Evolutionary conservation across 2,888 invertebrate genomes (phyloP), one percentile per base, ranked within the genome.

Genomic region (Epiblema foenella): DNA sequence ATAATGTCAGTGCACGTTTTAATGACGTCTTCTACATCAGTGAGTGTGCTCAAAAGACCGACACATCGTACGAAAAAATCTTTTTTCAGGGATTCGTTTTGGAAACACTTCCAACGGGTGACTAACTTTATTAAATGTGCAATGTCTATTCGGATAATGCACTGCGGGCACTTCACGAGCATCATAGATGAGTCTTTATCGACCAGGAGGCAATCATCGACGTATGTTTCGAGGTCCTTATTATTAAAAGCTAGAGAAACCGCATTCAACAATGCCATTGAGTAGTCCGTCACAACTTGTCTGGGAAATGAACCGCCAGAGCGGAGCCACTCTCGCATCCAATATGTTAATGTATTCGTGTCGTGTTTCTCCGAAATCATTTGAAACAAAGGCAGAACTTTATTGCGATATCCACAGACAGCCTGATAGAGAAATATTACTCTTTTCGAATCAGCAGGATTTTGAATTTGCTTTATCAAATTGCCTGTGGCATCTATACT

Each of bases 381-480:
- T 37, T 37, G 56, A 9, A 56, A 56, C 4, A 56, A n/a, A 0
- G 56, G 56, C 9, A 56, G n/a, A 10, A 33, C n/a, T 56, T 29
- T 56, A 12, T 56, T n/a, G n/a, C 33, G 10, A 7, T 20, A 56
- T n/a, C 56, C 56, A 56, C 56, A 56, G 33, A 56, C 56, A 56
- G 29, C 33, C 33, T 56, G 29, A 17, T 56, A 56, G 9, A 56
- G n/a, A 56, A 52, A 56, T n/a, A 33, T 56, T 9, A 20, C 15
- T 33, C 33, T 3, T 33, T 56, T 33, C 11, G 56, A 15, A 7
- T 33, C n/a, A 9, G 29, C 56, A 15, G 56, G 33, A 8, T 20
- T 33, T 1, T 56, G n/a, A n/a, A 56, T n/a, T 33, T 56, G 56
- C n/a, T 56, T 29, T 1, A 56, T 8, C 12, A 56, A 9, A 33